Base-by-base conservation (phyloP, 2,888 invertebrate genomes). In the Meiosimyza decipiens region DNA sequence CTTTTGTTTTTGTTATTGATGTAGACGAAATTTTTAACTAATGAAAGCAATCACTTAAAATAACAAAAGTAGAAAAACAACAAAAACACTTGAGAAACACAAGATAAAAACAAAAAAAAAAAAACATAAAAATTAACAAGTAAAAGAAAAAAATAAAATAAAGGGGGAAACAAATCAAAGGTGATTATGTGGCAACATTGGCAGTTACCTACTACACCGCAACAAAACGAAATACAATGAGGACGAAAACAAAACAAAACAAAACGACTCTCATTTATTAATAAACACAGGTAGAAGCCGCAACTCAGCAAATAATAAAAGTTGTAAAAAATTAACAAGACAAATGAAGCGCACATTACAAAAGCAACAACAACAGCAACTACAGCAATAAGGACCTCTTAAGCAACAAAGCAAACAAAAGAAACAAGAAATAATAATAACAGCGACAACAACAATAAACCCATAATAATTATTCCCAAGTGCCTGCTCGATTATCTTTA, bases 401-500 rank as follows among this genome's bases (percentile, higher is more conserved):
- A 75, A 76, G 77, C 77, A 79, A 77, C 79, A 80, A 80, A 81
- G 75, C 62, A 64, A 15, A 65, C 70, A 67, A 47, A 52, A 60
- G 49, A 57, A 69, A 74, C 33, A 78, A 79, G 77, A 78, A 78
- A 78, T 74, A 77, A 75, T 75, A 79, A 79, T 79, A 78, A 79
- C 76, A 51, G 71, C 57, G 55, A 69, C 59, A 71, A 73, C 72
- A 74, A 47, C 71, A 71, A 74, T 73, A 68, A 74, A 68, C 66
- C 74, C 76, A 75, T 73, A 76, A 82, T 83, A 83, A 84, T 84
- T 84, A 84, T 76, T 80, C 84, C 83, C 84, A 80, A 83, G 85
- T 83, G 84, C 79, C 82, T 82, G 84, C 82, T 84, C 82, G 83
- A 84, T 84, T 84, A 84, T 84, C 84, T 79, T 82, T 76, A 80